Evolutionary conservation across 2,888 invertebrate species (phyloP), one percentile per base, ranked within the genome.

Genomic region (Andrena bucephala): DNA sequence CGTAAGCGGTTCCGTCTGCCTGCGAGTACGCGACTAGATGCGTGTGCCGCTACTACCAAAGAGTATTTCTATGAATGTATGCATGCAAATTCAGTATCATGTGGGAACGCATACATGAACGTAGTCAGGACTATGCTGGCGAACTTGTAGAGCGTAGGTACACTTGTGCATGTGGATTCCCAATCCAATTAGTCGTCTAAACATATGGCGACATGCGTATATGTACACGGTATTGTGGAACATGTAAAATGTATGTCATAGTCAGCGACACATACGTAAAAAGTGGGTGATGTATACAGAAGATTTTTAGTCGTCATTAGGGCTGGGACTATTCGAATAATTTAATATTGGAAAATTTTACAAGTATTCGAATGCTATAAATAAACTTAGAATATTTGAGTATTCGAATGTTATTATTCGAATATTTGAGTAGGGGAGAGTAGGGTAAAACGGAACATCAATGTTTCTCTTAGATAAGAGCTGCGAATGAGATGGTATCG

Each of bases 1-100:
- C 84, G 84, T 84, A 82, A 84, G 77, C 77, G 83, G 82, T 78
- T 84, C 81, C 68, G 72, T 78, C 75, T 75, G 78, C 31, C 76
- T 50, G 59, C 66, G 31, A 74, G 52, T 62, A 60, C 73, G 57
- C 66, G 36, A 33, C 71, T 57, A 70, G 71, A 74, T 81, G 81
- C 68, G 74, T 57, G 65, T 36, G 36, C 48, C 27, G 13, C 20
- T 42, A 24, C 20, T 10, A 24, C 42, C 66, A 7, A 66, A 29
- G 2, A 33, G 60, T 72, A 50, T 80, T 71, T 68, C 74, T 71
- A 59, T 62, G 70, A 70, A 57, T 57, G 68, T 66, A 63, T 75
- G 50, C 68, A 75, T 67, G 82, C 36, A 66, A 79, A 80, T 80
- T 78, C 69, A 66, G 79, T 79, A 79, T 68, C 59, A 60, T 27